Percentiles rank a stretch among this genome's conserved stretches.
Evolutionary conservation across 2,797 vertebrate species (phyloP).

Genomic region (Sardinella longiceps): DNA sequence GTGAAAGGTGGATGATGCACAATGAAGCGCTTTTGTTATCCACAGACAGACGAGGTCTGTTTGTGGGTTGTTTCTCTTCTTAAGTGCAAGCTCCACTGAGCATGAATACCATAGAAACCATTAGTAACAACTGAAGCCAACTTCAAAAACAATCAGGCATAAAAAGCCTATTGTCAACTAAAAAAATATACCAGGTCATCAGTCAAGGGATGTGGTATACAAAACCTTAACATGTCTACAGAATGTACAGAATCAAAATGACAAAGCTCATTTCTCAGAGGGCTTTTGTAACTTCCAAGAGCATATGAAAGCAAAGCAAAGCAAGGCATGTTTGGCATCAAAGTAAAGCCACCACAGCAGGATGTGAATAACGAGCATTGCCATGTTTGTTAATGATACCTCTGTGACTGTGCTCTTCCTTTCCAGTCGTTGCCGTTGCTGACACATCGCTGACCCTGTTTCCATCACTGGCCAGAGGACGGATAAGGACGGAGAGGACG

Average conservation of each 20-base stretch:
- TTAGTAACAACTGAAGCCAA: not conserved
- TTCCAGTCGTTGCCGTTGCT: not conserved
- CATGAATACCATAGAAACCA: not conserved
- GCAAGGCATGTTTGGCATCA: not conserved
- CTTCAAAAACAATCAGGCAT: not conserved
- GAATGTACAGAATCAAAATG: too few relatives aligned
- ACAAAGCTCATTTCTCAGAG: not conserved
- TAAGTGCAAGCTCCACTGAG: not conserved
- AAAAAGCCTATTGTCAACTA: too few relatives aligned
- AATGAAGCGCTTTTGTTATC: conserved; percentile 28
- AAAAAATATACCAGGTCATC: too few relatives aligned
- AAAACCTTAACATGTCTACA: not conserved
- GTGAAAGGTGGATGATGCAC: conserved; percentile 26
- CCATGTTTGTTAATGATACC: not conserved
- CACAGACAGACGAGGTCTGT: conserved; percentile 19
- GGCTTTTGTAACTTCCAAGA: not conserved
- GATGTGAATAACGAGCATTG: not conserved
- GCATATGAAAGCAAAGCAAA: not conserved
- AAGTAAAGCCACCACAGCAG: not conserved
- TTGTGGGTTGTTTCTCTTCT: not conserved
- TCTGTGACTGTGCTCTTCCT: not conserved
- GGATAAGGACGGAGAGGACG: not conserved
- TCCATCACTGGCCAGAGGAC: not conserved
- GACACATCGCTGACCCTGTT: not conserved
- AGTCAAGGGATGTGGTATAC: too few relatives aligned